Conservation (phyloP, 2,797 vertebrate species). For the Cottoperca gobio region DNA sequence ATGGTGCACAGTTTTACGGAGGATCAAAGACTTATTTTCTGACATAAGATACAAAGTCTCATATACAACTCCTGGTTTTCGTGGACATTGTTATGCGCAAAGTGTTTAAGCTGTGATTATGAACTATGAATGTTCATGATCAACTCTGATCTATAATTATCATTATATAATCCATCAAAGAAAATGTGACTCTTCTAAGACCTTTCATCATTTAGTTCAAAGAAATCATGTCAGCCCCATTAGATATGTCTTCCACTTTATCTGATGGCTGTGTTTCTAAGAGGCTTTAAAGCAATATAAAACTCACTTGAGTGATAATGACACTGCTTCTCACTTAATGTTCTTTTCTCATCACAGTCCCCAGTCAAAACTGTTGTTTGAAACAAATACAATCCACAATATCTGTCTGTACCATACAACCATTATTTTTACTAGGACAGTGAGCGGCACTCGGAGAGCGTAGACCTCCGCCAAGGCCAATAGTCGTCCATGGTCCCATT, state of each 20-base stretch:
- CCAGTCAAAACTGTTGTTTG: slow-evolving; percentile 24
- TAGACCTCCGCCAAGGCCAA: no score
- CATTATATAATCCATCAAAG: slow-evolving; percentile 78
- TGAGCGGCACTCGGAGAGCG: not conserved
- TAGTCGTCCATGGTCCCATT: no score
- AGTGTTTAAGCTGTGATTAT: slow-evolving; percentile 58
- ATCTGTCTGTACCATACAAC: not conserved
- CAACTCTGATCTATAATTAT: slow-evolving; percentile 71
- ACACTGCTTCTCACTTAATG: slow-evolving; percentile 46
- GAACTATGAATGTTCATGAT: slow-evolving; percentile 63
- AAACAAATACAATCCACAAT: slow-evolving; percentile 18
- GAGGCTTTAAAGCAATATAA: slow-evolving; percentile 69
- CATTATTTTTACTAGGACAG: not conserved
- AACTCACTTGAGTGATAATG: slow-evolving; percentile 66
- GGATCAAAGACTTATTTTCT: slow-evolving; percentile 48
- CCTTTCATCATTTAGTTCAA: slow-evolving; percentile 79
- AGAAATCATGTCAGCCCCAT: slow-evolving; percentile 62
- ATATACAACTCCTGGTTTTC: slow-evolving; percentile 33
- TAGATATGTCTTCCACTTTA: slow-evolving; percentile 64
- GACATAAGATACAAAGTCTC: slow-evolving; percentile 9
- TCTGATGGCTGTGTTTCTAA: slow-evolving; percentile 72
- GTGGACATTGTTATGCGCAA: slow-evolving; percentile 43
- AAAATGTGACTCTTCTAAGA: slow-evolving; percentile 67
- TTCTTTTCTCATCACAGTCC: slow-evolving; percentile 35
- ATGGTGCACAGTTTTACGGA: slow-evolving; percentile 19